These are phyloP conservation scores for Heliconius sara DNA, from an alignment of 2,888 invertebrate genomes.

Conservation along the genomic window DNA sequence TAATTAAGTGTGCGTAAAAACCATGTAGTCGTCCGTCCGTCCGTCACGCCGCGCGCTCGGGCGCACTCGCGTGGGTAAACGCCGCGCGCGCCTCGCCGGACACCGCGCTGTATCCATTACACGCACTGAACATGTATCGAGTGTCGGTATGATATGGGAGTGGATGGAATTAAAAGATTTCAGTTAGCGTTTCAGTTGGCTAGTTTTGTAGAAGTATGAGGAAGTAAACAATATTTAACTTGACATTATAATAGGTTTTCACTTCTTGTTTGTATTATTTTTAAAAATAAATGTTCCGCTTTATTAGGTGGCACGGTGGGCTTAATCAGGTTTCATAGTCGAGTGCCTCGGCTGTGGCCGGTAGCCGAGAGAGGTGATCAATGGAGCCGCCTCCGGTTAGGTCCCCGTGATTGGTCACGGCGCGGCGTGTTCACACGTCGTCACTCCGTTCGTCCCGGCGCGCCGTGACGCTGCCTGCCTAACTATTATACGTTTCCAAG, in stretches of 20 bases:
- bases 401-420: constrained; percentile 32
- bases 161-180: not conserved
- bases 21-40: constrained; percentile 14
- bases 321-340: constrained; percentile 24
- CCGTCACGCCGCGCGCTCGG: constrained; percentile 20
- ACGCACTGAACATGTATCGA: not conserved
- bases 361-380: constrained; percentile 36
- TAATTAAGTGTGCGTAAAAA: constrained; percentile 37
- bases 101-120: constrained; percentile 31
- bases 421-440: constrained; percentile 41
- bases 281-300: not conserved
- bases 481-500: constrained; percentile 9
- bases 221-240: not conserved
- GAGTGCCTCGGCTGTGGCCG: constrained; percentile 20
- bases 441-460: constrained; percentile 20
- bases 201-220: not conserved
- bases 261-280: not conserved
- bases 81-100: not conserved
- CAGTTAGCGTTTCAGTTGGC: not conserved
- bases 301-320: not conserved
- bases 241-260: not conserved
- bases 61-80: constrained; percentile 32
- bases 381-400: constrained; percentile 25
- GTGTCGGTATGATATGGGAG: not conserved
- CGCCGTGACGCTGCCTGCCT: constrained; percentile 14